Conservation (phyloP, 2,113 vertebrate species). For the Haemorhous mexicanus region DNA sequence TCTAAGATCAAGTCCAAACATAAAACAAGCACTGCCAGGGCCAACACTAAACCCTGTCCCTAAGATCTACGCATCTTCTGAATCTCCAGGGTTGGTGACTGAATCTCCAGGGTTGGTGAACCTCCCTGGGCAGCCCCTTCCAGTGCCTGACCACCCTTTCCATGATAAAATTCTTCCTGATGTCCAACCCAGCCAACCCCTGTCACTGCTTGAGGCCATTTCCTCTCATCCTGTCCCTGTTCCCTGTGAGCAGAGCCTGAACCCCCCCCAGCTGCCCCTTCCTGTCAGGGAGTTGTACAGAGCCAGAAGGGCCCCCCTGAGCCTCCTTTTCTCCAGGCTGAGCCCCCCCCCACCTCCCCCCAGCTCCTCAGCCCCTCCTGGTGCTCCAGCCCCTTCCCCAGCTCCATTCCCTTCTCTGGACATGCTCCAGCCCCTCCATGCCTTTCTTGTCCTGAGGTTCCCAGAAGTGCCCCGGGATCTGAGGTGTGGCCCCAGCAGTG, state of each 20-base stretch:
- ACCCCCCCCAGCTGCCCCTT: not conserved
- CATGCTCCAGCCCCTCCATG: not conserved
- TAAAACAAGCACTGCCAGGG: not conserved
- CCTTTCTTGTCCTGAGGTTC: not conserved
- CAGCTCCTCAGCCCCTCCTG: not conserved
- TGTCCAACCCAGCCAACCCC: not conserved
- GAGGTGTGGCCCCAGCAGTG: not conserved
- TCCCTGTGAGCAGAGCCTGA: not conserved
- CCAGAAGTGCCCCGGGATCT: not conserved
- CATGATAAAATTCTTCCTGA: not conserved
- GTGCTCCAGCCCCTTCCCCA: not conserved
- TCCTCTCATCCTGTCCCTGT: not conserved
- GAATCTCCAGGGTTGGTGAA: not conserved
- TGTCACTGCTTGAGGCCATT: fast-evolving
- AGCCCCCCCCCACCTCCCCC: too few species aligned
- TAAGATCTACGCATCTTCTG: not conserved
- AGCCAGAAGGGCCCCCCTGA: not conserved
- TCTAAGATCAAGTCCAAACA: not conserved
- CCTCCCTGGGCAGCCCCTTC: not conserved
- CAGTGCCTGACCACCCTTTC: not conserved
- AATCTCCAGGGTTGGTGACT: not conserved
- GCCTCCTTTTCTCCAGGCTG: not conserved
- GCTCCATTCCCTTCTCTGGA: not conserved
- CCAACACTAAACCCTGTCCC: not conserved
- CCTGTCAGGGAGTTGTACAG: not conserved